Conservation (phyloP, 2,888 invertebrate genomes). For the Eustalomyia histrio region DNA sequence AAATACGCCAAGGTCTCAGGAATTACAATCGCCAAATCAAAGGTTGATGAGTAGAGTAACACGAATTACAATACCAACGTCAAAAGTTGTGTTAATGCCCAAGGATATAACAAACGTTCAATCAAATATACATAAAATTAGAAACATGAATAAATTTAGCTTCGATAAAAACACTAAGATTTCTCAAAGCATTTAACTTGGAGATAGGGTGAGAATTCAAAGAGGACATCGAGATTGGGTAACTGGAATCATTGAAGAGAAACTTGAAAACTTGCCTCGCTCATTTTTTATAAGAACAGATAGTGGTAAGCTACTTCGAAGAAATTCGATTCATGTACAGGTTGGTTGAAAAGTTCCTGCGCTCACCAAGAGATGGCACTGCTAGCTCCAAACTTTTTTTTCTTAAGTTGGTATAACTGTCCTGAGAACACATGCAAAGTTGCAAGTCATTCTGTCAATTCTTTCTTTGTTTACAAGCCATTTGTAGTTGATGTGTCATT, state of each 20-base stretch:
- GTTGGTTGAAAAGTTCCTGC: no score
- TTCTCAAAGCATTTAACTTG: constrained; percentile 17
- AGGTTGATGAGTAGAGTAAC: constrained; percentile 58
- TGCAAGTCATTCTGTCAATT: no score
- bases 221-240: constrained; percentile 40
- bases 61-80: constrained; percentile 39
- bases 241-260: constrained; percentile 12
- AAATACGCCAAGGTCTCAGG: constrained; percentile 53
- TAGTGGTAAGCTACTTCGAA: no score
- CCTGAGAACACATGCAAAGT: no score
- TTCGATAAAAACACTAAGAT: no score
- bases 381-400: no score
- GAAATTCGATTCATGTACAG: no score
- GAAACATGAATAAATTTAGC: no score
- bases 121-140: constrained; percentile 2
- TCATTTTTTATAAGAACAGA: constrained; percentile 31
- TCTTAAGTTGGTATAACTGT: no score
- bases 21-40: constrained; percentile 48
- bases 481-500: no score
- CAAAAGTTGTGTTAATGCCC: constrained; percentile 23
- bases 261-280: constrained; percentile 18
- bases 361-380: no score
- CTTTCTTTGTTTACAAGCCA: no score
- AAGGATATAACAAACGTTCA: constrained; percentile 33
- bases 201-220: constrained; percentile 51